Conservation (phyloP, 2,797 vertebrate species). For the Sphenopsis melanotis region DNA sequence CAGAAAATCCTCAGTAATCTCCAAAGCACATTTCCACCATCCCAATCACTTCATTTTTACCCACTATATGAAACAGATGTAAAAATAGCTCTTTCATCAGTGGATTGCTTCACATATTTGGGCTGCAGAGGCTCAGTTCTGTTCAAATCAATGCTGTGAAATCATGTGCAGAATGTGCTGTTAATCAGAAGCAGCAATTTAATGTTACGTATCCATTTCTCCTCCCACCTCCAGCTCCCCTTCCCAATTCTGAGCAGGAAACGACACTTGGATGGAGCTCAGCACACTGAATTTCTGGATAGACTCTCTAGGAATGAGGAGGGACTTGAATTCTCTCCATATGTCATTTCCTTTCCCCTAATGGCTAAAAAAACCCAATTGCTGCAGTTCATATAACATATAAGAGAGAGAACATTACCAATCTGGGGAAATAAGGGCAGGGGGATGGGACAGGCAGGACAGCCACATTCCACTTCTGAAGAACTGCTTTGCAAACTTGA, state of each 20-base stretch:
- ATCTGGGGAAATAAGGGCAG: neutral
- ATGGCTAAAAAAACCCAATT: conserved; percentile 1
- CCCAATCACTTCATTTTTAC: conserved; percentile 46
- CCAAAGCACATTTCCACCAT: conserved; percentile 27
- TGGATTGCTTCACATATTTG: conserved; percentile 19
- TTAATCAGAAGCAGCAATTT: conserved; percentile 60
- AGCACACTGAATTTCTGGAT: conserved; percentile 47
- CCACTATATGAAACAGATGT: conserved; percentile 57
- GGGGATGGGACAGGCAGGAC: neutral
- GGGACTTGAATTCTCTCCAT: conserved; percentile 64
- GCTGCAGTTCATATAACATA: conserved; percentile 20
- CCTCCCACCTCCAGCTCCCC: conserved; percentile 3
- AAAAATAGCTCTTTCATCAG: conserved; percentile 61
- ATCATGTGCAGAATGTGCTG: conserved; percentile 31
- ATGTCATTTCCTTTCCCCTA: conserved; percentile 60
- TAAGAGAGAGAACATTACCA: neutral
- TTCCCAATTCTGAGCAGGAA: conserved; percentile 51
- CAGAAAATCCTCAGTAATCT: conserved; percentile 51
- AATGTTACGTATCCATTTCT: neutral
- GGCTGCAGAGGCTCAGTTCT: conserved; percentile 7
- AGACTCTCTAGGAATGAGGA: conserved; percentile 65
- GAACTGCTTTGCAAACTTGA: neutral
- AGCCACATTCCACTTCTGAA: neutral
- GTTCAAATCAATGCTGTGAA: conserved; percentile 41
- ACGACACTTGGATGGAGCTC: conserved; percentile 34